Conservation (phyloP, 2,888 invertebrate genomes). For the Melinaea marsaeus region DNA sequence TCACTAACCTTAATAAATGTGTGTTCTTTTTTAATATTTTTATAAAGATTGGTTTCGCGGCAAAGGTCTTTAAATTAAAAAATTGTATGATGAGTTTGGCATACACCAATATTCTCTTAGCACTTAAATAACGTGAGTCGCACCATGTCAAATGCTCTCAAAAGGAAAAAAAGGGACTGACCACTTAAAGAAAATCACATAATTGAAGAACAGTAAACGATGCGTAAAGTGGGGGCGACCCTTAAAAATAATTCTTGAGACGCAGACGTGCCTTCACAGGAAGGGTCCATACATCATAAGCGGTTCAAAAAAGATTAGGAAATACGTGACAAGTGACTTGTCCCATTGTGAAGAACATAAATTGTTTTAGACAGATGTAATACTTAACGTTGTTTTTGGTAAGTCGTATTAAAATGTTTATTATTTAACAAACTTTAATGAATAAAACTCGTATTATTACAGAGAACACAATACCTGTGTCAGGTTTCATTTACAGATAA, state of each 20-base stretch:
- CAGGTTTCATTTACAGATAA: too few species aligned
- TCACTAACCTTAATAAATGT: too few species aligned
- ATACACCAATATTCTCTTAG: constrained; percentile 27
- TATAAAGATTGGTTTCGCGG: too few species aligned
- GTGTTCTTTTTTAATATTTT: too few species aligned
- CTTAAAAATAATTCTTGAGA: constrained; percentile 51
- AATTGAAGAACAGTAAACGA: constrained; percentile 76
- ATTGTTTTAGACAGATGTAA: constrained; percentile 18
- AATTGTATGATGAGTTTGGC: background rate
- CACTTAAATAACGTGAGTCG: constrained; percentile 22
- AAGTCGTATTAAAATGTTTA: too few species aligned
- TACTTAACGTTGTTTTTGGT: background rate
- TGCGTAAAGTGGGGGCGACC: constrained; percentile 68
- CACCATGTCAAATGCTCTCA: constrained; percentile 25
- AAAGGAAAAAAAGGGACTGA: constrained; percentile 57
- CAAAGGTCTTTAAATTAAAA: background rate
- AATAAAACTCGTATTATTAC: too few species aligned
- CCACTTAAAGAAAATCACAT: constrained; percentile 76
- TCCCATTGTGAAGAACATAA: constrained; percentile 23
- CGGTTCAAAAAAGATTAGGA: constrained; percentile 50
- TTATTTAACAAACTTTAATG: too few species aligned
- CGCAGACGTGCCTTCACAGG: constrained; percentile 58
- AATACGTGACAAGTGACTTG: constrained; percentile 39
- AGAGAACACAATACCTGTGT: too few species aligned
- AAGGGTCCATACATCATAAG: constrained; percentile 62